A percentile compares a stretch with the other conserved stretches of the same genome.
These are phyloP conservation scores for Ariopsis seemanni DNA, from an alignment of 2,113 vertebrate genomes.

Conservation along the genomic window DNA sequence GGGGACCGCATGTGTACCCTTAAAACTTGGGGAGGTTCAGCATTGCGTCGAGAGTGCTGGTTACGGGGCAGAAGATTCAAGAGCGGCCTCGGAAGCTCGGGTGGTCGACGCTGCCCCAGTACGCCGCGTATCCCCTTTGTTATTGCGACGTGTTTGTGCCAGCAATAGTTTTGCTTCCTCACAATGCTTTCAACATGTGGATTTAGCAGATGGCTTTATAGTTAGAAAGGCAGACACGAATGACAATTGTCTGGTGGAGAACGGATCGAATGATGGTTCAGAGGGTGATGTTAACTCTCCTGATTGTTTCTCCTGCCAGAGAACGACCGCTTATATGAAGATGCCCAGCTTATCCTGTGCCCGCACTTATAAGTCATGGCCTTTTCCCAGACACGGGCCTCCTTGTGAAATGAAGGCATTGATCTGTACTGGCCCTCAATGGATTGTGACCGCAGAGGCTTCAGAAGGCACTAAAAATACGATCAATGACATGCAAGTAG, in stretches of 20 bases:
- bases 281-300: neutral
- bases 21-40: neutral
- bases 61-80: neutral
- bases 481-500: neutral
- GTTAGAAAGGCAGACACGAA: neutral
- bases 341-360: slow-evolving; percentile 32
- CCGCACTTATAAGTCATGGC: slow-evolving; percentile 45
- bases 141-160: slow-evolving; percentile 10
- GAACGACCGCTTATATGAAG: slow-evolving; percentile 30
- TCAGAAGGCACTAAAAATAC: neutral
- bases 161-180: neutral
- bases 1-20: neutral
- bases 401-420: slow-evolving; percentile 14
- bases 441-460: slow-evolving; percentile 16
- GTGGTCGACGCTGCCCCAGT: too few relatives aligned
- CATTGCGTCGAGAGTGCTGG: neutral
- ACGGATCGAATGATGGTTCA: neutral
- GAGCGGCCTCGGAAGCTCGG: neutral
- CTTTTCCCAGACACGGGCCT: slow-evolving; percentile 42
- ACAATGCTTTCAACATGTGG: neutral
- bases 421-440: neutral
- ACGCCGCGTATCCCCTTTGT: slow-evolving; percentile 5
- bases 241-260: neutral
- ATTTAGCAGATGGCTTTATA: neutral
- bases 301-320: slow-evolving; percentile 46